Percentiles rank a stretch among this genome's conserved stretches.
Evolutionary conservation across 2,797 vertebrate species (phyloP).

Genomic region (Enteromius unitaeniatus): DNA sequence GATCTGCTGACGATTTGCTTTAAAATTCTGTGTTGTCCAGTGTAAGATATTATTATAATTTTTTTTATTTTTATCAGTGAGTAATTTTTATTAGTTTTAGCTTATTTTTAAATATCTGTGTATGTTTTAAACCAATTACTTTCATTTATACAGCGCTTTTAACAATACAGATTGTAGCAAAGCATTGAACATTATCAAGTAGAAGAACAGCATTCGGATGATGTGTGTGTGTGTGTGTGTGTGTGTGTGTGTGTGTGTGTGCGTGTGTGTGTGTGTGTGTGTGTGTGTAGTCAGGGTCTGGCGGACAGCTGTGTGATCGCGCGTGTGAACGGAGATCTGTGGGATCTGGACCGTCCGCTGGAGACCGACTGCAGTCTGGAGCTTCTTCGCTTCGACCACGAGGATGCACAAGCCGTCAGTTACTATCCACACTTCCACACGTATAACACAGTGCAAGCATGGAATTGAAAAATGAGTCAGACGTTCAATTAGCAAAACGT

Average conservation of each 20-base stretch:
- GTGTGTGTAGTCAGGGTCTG: conserved; percentile 78
- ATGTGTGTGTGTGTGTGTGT: too few relatives aligned
- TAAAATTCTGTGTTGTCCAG: not conserved
- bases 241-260: not conserved
- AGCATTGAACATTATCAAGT: too few relatives aligned
- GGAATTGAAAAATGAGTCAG: too few relatives aligned
- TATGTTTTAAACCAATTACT: too few relatives aligned
- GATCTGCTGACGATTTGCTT: not conserved
- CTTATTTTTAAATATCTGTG: too few relatives aligned
- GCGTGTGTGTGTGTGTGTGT: not conserved
- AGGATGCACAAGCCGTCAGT: conserved; percentile 92
- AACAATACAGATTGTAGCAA: too few relatives aligned
- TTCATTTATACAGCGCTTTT: too few relatives aligned
- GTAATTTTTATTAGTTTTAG: too few relatives aligned
- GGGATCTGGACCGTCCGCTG: conserved; percentile 92
- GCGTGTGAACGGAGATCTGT: conserved; percentile 86
- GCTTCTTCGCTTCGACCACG: conserved; percentile 86
- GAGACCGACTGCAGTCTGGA: conserved; percentile 85
- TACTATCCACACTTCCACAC: not conserved
- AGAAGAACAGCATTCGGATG: too few relatives aligned
- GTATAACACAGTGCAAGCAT: not conserved
- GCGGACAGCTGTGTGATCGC: conserved; percentile 87
- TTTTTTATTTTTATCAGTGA: too few relatives aligned
- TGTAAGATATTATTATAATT: too few relatives aligned
- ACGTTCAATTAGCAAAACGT: too few relatives aligned